phyloP scores from a whole-genome alignment of 2,797 vertebrate species.

The Anisognathus igniventris region DNA sequence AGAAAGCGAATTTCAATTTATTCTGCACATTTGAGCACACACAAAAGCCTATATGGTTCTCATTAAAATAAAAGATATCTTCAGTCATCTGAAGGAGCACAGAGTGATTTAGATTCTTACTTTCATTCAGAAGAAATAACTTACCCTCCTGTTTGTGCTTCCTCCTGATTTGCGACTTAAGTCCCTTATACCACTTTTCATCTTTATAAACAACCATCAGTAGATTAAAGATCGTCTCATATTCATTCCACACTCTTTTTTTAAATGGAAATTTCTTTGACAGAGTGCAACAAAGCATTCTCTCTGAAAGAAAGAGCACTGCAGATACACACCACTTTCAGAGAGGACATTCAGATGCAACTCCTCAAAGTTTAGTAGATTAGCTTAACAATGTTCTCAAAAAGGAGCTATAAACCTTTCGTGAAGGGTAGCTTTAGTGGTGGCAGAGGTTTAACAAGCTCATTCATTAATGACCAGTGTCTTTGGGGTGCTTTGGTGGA shows the following conservation, averaged over 20 bases:
- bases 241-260: background rate
- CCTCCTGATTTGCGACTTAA: background rate
- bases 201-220: conserved; percentile 3
- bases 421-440: background rate
- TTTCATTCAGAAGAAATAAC: background rate
- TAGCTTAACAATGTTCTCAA: conserved; percentile 32
- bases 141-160: background rate
- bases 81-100: conserved; percentile 3
- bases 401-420: conserved; percentile 8
- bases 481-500: conserved; percentile 12
- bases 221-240: conserved; percentile 14
- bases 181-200: background rate
- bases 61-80: conserved; percentile 56
- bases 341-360: conserved; percentile 10
- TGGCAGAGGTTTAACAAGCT: conserved; percentile 18
- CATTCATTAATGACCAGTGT: background rate
- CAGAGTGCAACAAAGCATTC: conserved; percentile 28
- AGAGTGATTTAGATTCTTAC: conserved; percentile 7
- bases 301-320: conserved; percentile 8
- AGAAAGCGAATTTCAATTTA: conserved; percentile 53
- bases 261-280: conserved; percentile 37
- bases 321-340: conserved; percentile 14
- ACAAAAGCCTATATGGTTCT: conserved; percentile 57
- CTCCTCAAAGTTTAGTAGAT: background rate
- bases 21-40: conserved; percentile 43